Percentiles rank a stretch among this genome's conserved stretches.
phyloP scores from a whole-genome alignment of 2,113 vertebrate species.

The Seriola dumerili region DNA sequence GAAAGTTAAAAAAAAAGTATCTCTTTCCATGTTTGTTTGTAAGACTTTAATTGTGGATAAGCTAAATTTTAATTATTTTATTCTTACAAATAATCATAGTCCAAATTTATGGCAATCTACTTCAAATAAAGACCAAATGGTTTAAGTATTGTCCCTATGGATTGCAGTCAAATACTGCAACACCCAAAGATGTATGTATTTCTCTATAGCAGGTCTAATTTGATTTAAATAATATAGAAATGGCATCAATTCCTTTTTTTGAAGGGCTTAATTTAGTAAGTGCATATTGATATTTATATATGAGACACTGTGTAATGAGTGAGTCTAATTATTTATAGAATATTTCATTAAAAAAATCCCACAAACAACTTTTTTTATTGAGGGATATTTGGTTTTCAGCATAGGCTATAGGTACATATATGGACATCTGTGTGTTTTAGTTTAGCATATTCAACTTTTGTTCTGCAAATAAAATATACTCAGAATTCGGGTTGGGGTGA shows the following conservation, averaged over 20 bases:
- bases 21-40: conserved; percentile 9
- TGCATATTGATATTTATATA: conserved; percentile 26
- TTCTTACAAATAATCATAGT: neutral
- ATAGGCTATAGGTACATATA: no score
- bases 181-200: conserved; percentile 28
- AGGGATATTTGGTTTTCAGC: conserved; percentile 10
- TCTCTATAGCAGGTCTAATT: conserved; percentile 22
- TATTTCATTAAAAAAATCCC: conserved; percentile 6
- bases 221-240: conserved; percentile 15
- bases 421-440: conserved; percentile 28
- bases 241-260: neutral
- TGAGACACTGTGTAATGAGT: neutral
- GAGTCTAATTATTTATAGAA: conserved; percentile 13
- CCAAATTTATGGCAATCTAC: conserved; percentile 13
- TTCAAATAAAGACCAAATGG: conserved; percentile 50
- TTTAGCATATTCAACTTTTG: conserved; percentile 30
- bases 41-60: neutral
- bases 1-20: neutral
- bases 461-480: conserved; percentile 18
- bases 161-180: conserved; percentile 25
- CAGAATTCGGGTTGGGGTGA: neutral
- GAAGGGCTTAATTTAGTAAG: conserved; percentile 31
- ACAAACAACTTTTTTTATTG: neutral
- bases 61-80: conserved; percentile 8
- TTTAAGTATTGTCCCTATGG: conserved; percentile 12